These are phyloP conservation scores for Nomada flava DNA, from an alignment of 2,888 invertebrate genomes.

Conservation along the genomic window DNA sequence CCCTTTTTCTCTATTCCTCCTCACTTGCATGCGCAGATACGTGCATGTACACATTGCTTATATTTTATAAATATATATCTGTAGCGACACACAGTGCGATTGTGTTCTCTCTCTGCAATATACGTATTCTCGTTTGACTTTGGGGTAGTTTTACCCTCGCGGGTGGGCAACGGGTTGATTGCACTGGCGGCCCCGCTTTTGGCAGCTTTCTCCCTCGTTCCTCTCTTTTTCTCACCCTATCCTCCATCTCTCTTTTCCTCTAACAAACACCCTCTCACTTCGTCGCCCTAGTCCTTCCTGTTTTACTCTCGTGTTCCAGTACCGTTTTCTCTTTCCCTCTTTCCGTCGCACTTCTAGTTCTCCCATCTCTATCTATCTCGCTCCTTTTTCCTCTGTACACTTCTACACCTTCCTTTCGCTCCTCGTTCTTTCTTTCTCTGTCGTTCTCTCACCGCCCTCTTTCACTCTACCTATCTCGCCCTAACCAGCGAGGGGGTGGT, in stretches of 20 bases:
- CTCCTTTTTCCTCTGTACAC: constrained; percentile 24
- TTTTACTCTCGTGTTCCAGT: constrained; percentile 66
- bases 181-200: constrained; percentile 80
- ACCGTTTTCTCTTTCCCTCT: constrained; percentile 59
- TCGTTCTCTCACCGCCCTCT: constrained; percentile 45
- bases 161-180: constrained; percentile 82
- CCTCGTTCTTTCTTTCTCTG: constrained; percentile 52
- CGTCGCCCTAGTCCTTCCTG: constrained; percentile 39
- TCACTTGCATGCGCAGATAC: constrained; percentile 34
- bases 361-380: constrained; percentile 29
- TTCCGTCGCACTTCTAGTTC: constrained; percentile 35
- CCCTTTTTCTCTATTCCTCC: constrained; percentile 38
- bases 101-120: constrained; percentile 71
- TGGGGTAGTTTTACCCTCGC: constrained; percentile 82
- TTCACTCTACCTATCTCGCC: constrained; percentile 57
- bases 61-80: constrained; percentile 25
- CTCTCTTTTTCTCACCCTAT: constrained; percentile 59
- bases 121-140: constrained; percentile 78
- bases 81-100: constrained; percentile 29
- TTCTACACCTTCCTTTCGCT: constrained; percentile 47
- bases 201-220: constrained; percentile 67
- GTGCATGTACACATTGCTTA: constrained; percentile 19
- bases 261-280: constrained; percentile 42
- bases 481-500: constrained; percentile 71
- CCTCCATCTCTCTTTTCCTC: constrained; percentile 25